Evolutionary conservation across 1,140 invertebrate species (phyloP).

Genomic region (Harpegnathos saltator): DNA sequence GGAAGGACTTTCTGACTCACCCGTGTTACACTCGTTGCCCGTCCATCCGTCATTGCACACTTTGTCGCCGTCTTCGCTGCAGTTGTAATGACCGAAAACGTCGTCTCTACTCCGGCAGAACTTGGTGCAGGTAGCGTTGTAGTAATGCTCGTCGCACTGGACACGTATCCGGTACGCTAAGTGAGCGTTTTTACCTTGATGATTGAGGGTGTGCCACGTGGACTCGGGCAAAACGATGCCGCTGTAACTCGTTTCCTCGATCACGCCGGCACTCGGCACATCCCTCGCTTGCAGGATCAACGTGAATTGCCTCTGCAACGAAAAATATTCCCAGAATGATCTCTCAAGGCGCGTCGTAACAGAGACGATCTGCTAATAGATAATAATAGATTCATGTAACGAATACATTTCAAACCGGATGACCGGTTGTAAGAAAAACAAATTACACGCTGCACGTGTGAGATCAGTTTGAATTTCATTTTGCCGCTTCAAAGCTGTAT

Average conservation of each 20-base stretch:
- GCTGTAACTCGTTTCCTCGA: constrained; percentile 95
- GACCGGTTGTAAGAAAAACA: too few relatives aligned
- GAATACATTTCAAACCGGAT: not conserved
- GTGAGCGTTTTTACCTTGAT: constrained; percentile 90
- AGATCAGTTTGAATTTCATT: not conserved
- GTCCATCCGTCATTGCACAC: constrained; percentile 97
- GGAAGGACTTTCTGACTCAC: constrained; percentile 86
- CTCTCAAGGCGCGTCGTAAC: not conserved
- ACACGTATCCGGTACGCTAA: constrained; percentile 96
- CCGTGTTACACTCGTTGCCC: constrained; percentile 95
- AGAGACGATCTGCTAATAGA: too few relatives aligned
- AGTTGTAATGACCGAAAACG: constrained; percentile 97
- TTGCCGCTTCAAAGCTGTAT: not conserved
- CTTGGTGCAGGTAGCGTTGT: constrained; percentile 97
- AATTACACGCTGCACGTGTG: not conserved
- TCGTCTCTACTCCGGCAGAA: constrained; percentile 96
- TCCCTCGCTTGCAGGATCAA: constrained; percentile 96
- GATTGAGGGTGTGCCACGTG: constrained; percentile 96
- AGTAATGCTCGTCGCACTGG: constrained; percentile 96
- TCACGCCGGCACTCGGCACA: constrained; percentile 90
- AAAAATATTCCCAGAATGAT: constrained; percentile 29
- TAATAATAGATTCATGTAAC: not conserved
- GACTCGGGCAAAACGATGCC: constrained; percentile 95
- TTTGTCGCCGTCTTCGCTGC: constrained; percentile 95
- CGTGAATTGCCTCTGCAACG: constrained; percentile 95